These are phyloP conservation scores for Drosophila sordidula DNA, from an alignment of 2,888 invertebrate genomes.

Conservation along the genomic window DNA sequence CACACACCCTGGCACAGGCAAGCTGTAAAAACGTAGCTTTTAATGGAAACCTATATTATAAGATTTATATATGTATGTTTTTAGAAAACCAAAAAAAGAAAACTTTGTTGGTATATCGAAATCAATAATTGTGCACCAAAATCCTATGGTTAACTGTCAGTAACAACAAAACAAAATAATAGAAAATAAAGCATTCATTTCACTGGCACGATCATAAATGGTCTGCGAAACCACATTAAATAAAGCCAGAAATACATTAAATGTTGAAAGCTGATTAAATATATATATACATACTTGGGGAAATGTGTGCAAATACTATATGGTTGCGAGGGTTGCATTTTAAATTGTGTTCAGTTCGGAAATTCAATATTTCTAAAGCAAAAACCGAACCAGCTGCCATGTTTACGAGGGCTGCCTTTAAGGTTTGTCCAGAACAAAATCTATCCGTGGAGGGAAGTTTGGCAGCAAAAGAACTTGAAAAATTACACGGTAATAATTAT, in stretches of 20 bases:
- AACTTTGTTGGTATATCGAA: slow-evolving; percentile 29
- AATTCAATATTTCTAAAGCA: too few species aligned
- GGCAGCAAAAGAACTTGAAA: not conserved
- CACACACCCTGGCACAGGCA: slow-evolving; percentile 27
- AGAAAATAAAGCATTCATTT: slow-evolving; percentile 2
- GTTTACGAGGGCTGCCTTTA: too few species aligned
- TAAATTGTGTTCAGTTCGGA: not conserved
- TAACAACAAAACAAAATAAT: slow-evolving; percentile 1
- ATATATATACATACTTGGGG: slow-evolving; percentile 9
- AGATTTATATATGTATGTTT: slow-evolving; percentile 52
- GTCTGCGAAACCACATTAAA: slow-evolving; percentile 10
- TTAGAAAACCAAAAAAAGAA: slow-evolving; percentile 5
- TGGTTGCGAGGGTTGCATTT: slow-evolving; percentile 8
- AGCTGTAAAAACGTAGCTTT: slow-evolving; percentile 49
- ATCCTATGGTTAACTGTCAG: slow-evolving; percentile 24
- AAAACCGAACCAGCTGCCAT: too few species aligned
- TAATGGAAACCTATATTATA: slow-evolving; percentile 34
- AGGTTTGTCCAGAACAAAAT: too few species aligned
- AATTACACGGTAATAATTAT: too few species aligned
- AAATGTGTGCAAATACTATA: slow-evolving; percentile 11
- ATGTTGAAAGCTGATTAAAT: slow-evolving; percentile 29
- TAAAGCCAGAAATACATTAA: slow-evolving; percentile 24
- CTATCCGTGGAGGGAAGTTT: not conserved
- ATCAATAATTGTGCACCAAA: slow-evolving; percentile 32
- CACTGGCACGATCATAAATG: slow-evolving; percentile 20